Evolutionary conservation across 2,113 vertebrate species (phyloP), one percentile per base, ranked within the genome.

Genomic region (Dendropsophus ebraccatus): DNA sequence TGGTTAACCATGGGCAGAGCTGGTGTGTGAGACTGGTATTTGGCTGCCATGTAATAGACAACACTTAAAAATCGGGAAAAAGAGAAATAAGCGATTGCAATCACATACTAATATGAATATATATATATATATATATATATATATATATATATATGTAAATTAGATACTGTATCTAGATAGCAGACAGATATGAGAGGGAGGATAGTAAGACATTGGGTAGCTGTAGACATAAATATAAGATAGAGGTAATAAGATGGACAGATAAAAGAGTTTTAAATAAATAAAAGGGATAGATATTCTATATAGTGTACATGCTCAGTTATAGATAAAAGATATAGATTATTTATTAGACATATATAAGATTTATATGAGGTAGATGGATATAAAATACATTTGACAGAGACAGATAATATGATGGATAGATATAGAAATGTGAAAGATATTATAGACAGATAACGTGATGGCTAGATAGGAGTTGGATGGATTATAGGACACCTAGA

Each of bases 1-100:
- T 83, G 81, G 58, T 78, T 87, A 83, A 77, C 54, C 72, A 78
- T 78, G 82, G 74, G 86, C 73, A 83, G 60, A 87, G 60, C 47
- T n/a, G 62, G 76, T 85, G 56, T 41, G 65, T 45, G 56, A 72
- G 65, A 69, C 60, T 25, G 14, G 25, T 79, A 14, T 54, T 23
- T 69, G 74, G 45, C 84, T 62, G 30, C 30, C 17, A 54, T 37
- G 45, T 13, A 69, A 54, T n/a, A 32, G 12, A 62, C 77, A 9
- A 54, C 23, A 73, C 16, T 50, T 28, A 2, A 60, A 23, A 47
- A 69, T 69, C 32, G 25, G 2, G 14, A 30, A 67, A n/a, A 32
- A 67, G 25, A 65, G 56, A 25, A 60, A 60, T 1, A 60, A 17
- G 13, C 5, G 13, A 30, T 13, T 65, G 11, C n/a, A 25, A 12